A percentile compares a stretch with the other conserved stretches of the same genome.
Conservation (phyloP, 2,888 invertebrate species). For the Muschampia plurimacula region DNA sequence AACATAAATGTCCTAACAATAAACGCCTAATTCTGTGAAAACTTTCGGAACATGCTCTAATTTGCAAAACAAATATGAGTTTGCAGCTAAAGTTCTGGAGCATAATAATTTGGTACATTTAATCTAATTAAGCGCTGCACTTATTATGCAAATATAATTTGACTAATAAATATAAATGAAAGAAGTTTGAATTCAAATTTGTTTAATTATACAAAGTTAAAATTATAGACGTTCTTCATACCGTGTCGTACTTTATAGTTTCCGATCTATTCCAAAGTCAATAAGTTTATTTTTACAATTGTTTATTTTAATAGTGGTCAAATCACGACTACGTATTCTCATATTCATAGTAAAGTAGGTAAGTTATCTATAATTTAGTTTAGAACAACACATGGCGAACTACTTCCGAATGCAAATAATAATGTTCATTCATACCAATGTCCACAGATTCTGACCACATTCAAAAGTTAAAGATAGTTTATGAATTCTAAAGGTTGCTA, state of each 20-base stretch:
- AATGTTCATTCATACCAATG: not conserved
- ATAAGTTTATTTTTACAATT: no score
- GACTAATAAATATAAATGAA: not conserved
- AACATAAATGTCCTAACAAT: not conserved
- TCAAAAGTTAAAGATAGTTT: slow-evolving; percentile 1
- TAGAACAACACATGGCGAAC: not conserved
- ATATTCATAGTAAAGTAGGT: no score
- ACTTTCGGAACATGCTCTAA: slow-evolving; percentile 21
- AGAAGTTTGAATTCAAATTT: not conserved
- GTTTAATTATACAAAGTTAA: no score
- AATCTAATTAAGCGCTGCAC: slow-evolving; percentile 11
- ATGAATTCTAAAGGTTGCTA: no score
- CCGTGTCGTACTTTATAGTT: no score
- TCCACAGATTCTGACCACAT: not conserved
- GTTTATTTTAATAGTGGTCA: not conserved
- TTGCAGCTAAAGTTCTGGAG: slow-evolving; percentile 12
- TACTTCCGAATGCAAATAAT: not conserved
- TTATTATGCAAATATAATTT: not conserved
- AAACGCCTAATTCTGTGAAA: not conserved
- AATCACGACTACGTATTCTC: not conserved
- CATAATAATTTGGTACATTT: slow-evolving; percentile 29
- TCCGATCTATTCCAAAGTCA: no score
- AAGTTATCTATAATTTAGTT: not conserved
- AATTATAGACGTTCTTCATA: no score
- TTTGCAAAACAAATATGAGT: slow-evolving; percentile 20